These are phyloP conservation scores for Stenopsyche tienmushanensis DNA, from an alignment of 1,140 invertebrate genomes.

Conservation along the genomic window DNA sequence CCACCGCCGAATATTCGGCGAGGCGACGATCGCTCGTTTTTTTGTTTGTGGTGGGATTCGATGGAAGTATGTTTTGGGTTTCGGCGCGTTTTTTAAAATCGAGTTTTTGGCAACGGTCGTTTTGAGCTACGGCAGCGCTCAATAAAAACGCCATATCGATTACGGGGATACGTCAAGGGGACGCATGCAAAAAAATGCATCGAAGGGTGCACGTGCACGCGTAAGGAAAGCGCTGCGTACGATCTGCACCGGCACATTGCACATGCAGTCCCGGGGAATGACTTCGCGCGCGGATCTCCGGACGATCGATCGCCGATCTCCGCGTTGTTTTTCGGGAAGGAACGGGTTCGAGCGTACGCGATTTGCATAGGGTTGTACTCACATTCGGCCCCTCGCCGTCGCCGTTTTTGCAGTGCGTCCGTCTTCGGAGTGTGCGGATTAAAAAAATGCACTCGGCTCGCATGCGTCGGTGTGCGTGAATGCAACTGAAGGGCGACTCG, in stretches of 20 bases:
- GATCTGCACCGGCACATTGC: too few species aligned
- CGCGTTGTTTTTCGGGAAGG: neutral
- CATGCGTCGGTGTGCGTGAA: conserved; percentile 6
- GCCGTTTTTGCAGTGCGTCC: conserved; percentile 12
- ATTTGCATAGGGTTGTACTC: neutral
- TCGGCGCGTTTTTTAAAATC: too few species aligned
- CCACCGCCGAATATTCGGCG: too few species aligned
- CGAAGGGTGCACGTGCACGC: too few species aligned
- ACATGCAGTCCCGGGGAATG: neutral
- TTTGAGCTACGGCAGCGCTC: too few species aligned
- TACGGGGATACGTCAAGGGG: too few species aligned
- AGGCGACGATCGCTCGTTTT: too few species aligned
- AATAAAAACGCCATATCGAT: too few species aligned
- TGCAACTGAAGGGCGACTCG: conserved; percentile 6
- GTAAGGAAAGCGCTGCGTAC: neutral
- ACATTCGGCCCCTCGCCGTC: conserved; percentile 21
- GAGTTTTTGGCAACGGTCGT: too few species aligned
- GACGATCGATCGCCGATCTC: neutral
- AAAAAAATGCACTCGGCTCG: conserved; percentile 4
- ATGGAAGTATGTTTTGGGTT: too few species aligned
- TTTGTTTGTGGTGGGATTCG: too few species aligned
- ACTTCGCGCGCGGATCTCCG: neutral
- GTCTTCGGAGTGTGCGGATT: neutral
- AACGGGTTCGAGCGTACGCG: neutral
- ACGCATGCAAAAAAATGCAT: too few species aligned